These are phyloP conservation scores for Peromyscus aztecus DNA, from an alignment of 2,797 vertebrate genomes.

Conservation along the genomic window DNA sequence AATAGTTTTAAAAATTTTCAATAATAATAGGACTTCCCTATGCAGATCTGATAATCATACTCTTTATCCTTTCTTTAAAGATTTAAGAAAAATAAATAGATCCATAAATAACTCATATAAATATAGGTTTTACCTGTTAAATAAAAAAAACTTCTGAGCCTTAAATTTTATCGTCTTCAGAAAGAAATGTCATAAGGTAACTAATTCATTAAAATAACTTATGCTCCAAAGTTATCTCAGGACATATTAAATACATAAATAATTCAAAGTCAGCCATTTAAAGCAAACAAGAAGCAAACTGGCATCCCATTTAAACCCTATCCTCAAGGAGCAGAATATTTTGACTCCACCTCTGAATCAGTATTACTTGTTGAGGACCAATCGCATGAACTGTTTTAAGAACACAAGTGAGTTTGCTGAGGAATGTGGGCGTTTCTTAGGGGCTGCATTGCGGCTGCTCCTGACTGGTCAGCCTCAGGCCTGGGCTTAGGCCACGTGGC, in stretches of 20 bases:
- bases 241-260: constrained; percentile 77
- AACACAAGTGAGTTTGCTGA: neutral
- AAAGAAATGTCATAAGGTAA: constrained; percentile 60
- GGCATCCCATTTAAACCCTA: neutral
- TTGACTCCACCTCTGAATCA: neutral
- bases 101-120: constrained; percentile 85
- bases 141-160: constrained; percentile 67
- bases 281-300: constrained; percentile 45
- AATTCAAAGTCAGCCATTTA: constrained; percentile 56
- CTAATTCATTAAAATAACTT: constrained; percentile 46
- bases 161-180: constrained; percentile 45
- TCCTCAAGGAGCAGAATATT: neutral
- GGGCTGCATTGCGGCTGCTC: neutral
- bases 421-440: neutral
- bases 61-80: constrained; percentile 45
- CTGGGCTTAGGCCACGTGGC: constrained; percentile 61
- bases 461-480: neutral
- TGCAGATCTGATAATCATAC: constrained; percentile 6
- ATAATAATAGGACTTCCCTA: neutral
- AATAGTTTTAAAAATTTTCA: neutral
- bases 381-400: neutral
- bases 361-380: neutral
- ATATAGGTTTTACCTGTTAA: constrained; percentile 79
- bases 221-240: constrained; percentile 25
- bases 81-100: constrained; percentile 85